These are phyloP conservation scores for Limnephilus marmoratus DNA, from an alignment of 2,888 invertebrate species.

Conservation along the genomic window DNA sequence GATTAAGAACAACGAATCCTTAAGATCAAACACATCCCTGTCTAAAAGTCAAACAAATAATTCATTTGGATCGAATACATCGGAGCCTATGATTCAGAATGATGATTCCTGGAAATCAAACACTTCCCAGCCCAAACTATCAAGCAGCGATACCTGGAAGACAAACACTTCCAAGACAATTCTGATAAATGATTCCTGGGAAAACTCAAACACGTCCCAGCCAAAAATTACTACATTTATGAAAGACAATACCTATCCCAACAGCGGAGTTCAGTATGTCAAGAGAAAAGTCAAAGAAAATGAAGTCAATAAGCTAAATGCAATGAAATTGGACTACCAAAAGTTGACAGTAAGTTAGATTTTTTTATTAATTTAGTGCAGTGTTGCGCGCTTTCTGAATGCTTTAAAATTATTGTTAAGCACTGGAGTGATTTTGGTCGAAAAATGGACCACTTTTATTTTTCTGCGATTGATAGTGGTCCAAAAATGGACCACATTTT, in stretches of 20 bases:
- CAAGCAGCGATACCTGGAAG: neutral
- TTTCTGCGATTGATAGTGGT: no score
- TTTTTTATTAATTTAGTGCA: slow-evolving; percentile 2
- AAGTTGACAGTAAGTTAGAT: slow-evolving; percentile 71
- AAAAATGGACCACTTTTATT: no score
- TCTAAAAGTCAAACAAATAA: neutral
- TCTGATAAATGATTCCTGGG: slow-evolving; percentile 1
- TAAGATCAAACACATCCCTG: neutral
- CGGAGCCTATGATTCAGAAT: neutral
- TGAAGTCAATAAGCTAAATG: slow-evolving; percentile 74
- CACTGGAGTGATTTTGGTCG: no score
- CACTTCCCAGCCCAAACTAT: neutral
- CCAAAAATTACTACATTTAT: slow-evolving; percentile 70
- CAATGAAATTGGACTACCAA: slow-evolving; percentile 72
- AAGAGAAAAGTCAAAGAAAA: slow-evolving; percentile 73
- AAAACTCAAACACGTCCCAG: slow-evolving; percentile 22
- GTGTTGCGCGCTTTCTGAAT: neutral
- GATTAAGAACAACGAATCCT: neutral
- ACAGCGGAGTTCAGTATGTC: slow-evolving; percentile 73
- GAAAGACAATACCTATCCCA: slow-evolving; percentile 72
- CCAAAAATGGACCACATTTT: no score
- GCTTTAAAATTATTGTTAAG: neutral
- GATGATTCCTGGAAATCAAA: neutral
- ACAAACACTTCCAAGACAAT: neutral
- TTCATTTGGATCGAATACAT: neutral